Evolutionary conservation across 2,113 vertebrate species (phyloP).

Genomic region (Cygnus atratus): DNA sequence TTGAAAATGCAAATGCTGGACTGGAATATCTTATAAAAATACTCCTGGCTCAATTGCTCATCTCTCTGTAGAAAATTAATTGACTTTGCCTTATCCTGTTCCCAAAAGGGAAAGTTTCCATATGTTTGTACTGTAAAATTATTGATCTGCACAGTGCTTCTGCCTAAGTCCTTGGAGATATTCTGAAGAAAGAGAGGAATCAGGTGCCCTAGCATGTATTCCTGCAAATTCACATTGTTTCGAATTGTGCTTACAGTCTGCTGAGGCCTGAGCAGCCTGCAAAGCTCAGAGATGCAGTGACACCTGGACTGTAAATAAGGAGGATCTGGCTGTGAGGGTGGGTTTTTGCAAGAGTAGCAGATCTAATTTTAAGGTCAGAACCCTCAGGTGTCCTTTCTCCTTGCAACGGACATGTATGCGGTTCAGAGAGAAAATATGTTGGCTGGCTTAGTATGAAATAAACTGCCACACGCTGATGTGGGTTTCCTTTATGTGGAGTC

Average conservation of each 20-base stretch:
- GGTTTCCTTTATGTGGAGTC: slow-evolving; percentile 60
- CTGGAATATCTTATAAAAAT: slow-evolving; percentile 4
- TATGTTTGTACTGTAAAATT: slow-evolving; percentile 29
- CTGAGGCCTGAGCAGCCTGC: neutral
- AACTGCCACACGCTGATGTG: slow-evolving; percentile 48
- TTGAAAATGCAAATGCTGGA: slow-evolving; percentile 18
- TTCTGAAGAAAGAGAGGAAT: neutral
- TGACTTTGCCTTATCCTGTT: slow-evolving; percentile 8
- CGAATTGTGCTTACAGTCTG: neutral
- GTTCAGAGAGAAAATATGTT: slow-evolving; percentile 37
- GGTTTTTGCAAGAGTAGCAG: neutral
- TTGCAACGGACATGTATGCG: neutral
- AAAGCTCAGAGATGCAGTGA: neutral
- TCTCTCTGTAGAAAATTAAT: slow-evolving; percentile 17
- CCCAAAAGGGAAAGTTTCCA: slow-evolving; percentile 5
- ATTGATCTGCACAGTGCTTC: neutral
- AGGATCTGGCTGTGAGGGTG: neutral
- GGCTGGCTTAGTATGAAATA: slow-evolving; percentile 13
- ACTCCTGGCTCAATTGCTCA: slow-evolving; percentile 32
- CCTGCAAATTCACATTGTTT: neutral
- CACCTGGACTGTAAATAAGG: neutral
- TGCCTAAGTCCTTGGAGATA: neutral
- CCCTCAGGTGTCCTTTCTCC: slow-evolving; percentile 66
- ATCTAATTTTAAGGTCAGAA: slow-evolving; percentile 64
- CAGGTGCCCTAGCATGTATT: rapidly evolving